Conservation (phyloP, 2,888 invertebrate species). For the Drosophila siamana region DNA sequence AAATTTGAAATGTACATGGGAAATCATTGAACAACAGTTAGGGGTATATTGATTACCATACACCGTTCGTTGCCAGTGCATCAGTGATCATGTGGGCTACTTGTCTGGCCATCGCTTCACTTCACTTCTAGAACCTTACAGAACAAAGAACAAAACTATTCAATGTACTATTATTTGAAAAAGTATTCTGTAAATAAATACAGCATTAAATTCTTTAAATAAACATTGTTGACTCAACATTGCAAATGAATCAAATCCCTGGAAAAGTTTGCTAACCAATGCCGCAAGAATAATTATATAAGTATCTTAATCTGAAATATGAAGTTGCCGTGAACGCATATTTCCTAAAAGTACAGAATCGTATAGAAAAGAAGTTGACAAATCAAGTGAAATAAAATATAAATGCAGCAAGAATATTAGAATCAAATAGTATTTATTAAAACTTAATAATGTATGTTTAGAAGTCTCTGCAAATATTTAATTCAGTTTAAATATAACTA, state of each 20-base stretch:
- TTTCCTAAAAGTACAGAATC: background rate
- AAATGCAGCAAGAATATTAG: too few species aligned
- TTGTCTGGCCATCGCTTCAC: background rate
- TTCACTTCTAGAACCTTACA: background rate
- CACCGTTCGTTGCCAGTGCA: background rate
- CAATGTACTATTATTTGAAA: too few species aligned
- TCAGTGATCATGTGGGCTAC: background rate
- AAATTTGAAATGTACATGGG: conserved; percentile 35
- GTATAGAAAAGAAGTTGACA: background rate
- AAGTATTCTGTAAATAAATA: background rate
- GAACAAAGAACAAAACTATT: background rate
- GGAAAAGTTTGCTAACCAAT: background rate
- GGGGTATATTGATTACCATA: conserved; percentile 20
- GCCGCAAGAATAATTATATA: background rate
- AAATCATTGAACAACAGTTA: conserved; percentile 2
- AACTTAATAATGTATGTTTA: too few species aligned
- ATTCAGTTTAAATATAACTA: too few species aligned
- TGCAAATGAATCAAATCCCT: background rate
- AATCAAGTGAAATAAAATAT: too few species aligned
- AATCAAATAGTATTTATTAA: too few species aligned
- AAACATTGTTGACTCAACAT: background rate
- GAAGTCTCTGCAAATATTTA: too few species aligned
- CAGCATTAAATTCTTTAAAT: background rate
- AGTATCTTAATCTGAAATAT: background rate
- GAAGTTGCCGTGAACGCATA: too few species aligned